Conservation (phyloP, 2,113 vertebrate genomes). For the Xiphophorus hellerii region DNA sequence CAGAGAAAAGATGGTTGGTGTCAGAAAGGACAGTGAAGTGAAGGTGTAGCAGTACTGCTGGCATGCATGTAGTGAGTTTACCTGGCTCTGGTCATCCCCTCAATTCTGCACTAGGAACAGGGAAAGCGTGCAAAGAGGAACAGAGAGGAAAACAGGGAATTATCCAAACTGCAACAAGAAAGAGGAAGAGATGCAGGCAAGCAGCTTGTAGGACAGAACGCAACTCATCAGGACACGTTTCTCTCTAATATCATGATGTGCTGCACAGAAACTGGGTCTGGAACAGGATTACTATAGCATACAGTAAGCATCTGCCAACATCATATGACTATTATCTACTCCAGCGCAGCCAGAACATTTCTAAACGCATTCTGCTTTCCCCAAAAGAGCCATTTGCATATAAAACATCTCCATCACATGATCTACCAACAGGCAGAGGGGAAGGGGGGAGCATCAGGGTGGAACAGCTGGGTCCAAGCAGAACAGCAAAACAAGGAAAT, state of each 20-base stretch:
- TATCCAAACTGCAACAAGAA: conserved; percentile 80
- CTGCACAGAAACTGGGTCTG: not conserved
- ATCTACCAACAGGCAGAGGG: no score
- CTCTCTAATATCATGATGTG: not conserved
- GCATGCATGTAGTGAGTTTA: conserved; percentile 79
- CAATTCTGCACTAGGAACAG: conserved; percentile 96
- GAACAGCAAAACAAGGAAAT: not conserved
- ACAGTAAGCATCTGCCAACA: not conserved
- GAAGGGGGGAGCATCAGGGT: no score
- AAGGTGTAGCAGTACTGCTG: conserved; percentile 16
- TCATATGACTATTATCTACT: not conserved
- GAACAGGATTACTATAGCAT: no score
- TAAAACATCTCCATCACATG: not conserved
- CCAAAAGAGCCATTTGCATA: not conserved
- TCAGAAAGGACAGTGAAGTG: conserved; percentile 16
- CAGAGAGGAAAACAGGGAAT: conserved; percentile 76
- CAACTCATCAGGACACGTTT: conserved; percentile 12
- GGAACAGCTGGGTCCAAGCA: not conserved
- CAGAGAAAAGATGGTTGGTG: conserved; percentile 16
- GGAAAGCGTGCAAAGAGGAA: conserved; percentile 79
- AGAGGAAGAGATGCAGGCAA: conserved; percentile 35
- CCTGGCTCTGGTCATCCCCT: conserved; percentile 90
- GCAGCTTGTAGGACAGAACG: conserved; percentile 28
- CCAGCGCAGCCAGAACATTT: not conserved
- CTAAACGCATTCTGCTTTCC: not conserved